Evolutionary conservation across 2,888 invertebrate genomes (phyloP), one percentile per base, ranked within the genome.

Genomic region (Diaprepes abbreviatus): DNA sequence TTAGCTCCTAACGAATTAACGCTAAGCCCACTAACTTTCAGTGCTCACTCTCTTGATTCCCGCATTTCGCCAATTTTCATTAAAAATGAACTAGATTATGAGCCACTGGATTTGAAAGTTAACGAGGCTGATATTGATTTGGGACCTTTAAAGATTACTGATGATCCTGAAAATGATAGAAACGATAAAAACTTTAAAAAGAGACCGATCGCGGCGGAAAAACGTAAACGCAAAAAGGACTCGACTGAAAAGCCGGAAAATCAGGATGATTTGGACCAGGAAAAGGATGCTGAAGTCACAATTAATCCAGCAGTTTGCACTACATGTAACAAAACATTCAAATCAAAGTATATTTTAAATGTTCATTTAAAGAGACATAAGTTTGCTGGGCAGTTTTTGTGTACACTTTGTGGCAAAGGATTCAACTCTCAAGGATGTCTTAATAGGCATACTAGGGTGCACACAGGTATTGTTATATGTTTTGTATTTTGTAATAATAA

Each of bases 341-440:
- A 79, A 60, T 78, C 77, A n/a, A 80, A 79, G 63, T 79, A 79
- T 58, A 78, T 79, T 36, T 70, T 79, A 50, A 73, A 71, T 59
- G 76, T 79, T 17, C 79, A 80, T 70, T 63, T 76, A 36, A 78
- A 78, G 57, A 63, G 79, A 12, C 79, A 79, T 60, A 60, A 74
- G 57, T 74, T 78, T 57, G 80, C 80, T 70, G 80, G 81, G 3
- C 78, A 80, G 31, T 81, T 79, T 73, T 65, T 79, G 12, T 80
- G 79, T 50, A 75, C 75, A 17, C 64, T 74, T 5, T 80, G 79
- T 70, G 77, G 77, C 1, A 80, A 80, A 72, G 77, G 76, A 4
- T 80, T 80, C 70, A 79, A 77, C 72, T 77, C 79, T 4, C 74
- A 78, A 60, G 75, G 78, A 5, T 78, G 78, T 64, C 60, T 79